Evolutionary conservation across 2,113 vertebrate genomes (phyloP).

Genomic region (Trichomycterus rosablanca): DNA sequence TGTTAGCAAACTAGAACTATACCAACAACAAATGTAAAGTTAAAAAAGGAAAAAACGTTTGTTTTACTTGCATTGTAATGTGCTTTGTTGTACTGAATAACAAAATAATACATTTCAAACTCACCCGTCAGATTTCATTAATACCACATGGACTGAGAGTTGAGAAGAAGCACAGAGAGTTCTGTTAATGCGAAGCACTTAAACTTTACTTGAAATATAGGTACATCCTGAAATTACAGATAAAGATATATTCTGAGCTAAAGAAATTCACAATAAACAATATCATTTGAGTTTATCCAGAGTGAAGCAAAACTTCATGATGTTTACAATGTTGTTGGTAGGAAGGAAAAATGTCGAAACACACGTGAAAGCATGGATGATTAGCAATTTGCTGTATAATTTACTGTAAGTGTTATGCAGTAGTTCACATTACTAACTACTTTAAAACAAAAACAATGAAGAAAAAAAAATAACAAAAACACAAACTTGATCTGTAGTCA

Average conservation of each 20-base stretch:
- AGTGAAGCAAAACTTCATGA: conserved; percentile 57
- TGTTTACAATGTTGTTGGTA: conserved; percentile 68
- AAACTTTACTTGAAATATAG: conserved; percentile 77
- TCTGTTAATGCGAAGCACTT: conserved; percentile 76
- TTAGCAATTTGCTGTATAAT: conserved; percentile 61
- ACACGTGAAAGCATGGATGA: conserved; percentile 59
- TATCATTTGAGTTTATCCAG: conserved; percentile 59
- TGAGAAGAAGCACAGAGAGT: conserved; percentile 28
- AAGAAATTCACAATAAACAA: conserved; percentile 73
- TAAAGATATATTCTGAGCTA: conserved; percentile 74
- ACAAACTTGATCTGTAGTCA: conserved; percentile 43
- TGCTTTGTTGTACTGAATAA: background rate
- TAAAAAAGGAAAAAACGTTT: too few species aligned
- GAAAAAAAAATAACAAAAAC: conserved; percentile 30
- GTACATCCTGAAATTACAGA: conserved; percentile 77
- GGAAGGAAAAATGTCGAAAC: conserved; percentile 59
- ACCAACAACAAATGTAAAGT: background rate
- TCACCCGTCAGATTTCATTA: background rate
- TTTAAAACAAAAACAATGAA: conserved; percentile 53
- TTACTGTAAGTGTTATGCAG: conserved; percentile 63
- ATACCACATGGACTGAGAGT: background rate
- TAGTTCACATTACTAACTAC: conserved; percentile 59
- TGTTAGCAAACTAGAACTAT: background rate
- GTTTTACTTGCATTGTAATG: background rate
- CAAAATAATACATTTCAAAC: background rate